Base-by-base conservation (phyloP, 2,888 invertebrate genomes). In the Disparrhopalites patrizii region DNA sequence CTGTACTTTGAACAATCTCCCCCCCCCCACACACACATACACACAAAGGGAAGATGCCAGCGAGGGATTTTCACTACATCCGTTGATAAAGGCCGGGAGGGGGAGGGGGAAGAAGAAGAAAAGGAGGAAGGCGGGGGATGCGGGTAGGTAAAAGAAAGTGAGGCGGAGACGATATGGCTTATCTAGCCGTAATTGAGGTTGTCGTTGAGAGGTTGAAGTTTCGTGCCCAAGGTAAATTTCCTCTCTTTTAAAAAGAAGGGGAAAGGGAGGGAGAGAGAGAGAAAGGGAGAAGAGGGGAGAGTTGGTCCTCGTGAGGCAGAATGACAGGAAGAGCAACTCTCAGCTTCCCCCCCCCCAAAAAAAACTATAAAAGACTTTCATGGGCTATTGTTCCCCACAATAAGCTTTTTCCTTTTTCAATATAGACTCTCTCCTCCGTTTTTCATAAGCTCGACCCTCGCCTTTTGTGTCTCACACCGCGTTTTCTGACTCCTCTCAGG, bases 201-300 rank as follows among this genome's bases (percentile, higher is more conserved):
- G 28, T 18, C 28, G 33, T 55, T 55, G 33, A 30, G 55, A 33
- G 33, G 31, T 55, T 30, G 18, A 33, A 30, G 25, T 57, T 57
- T 33, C 57, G 57, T 57, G 57, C 57, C 40, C 20, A 57, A 57
- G 57, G 57, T 36, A 38, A 57, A 57, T 57, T 57, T 57, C 57
- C 57, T 38, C 38, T 38, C 27, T 38, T 55, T 25, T n/a, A 50
- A 50, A 27, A 50, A n/a, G n/a, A n/a, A n/a, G n/a, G n/a, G n/a
- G n/a, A n/a, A n/a, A n/a, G n/a, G n/a, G n/a, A n/a, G n/a, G n/a
- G n/a, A n/a, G n/a, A n/a, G n/a, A n/a, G n/a, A n/a, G n/a, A n/a
- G n/a, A n/a, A n/a, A n/a, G n/a, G n/a, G n/a, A n/a, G n/a, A n/a
- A n/a, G n/a, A n/a, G n/a, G 7, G 36, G 8, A 36, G 7, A 10